Base-by-base conservation (phyloP, 2,113 vertebrate genomes). In the Anoplopoma fimbria region DNA sequence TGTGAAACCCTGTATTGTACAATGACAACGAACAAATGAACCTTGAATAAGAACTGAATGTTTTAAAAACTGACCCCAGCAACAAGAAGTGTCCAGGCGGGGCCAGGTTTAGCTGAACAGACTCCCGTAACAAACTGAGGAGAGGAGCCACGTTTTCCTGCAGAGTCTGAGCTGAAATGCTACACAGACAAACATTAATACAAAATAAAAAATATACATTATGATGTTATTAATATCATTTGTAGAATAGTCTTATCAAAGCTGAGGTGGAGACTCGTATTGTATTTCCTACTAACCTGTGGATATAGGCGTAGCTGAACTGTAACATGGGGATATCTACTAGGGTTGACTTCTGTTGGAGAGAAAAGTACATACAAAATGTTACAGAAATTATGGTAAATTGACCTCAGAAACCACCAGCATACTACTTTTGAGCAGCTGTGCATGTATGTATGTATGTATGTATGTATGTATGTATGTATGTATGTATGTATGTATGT, bases 21-120 rank as follows among this genome's bases (percentile, higher is more conserved):
- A 34, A 33, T 15, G 23, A 9, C 36, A 27, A 1, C 40, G 5
- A 15, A 25, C n/a, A 0, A 27, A 65, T 61, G 15, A 63, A 63
- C 33, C 14, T 6, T 13, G 25, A 75, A 29, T 14, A 45, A 57
- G 23, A 27, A 62, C 9, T 67, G 27, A 65, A 84, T 31, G 14
- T 58, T 9, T 67, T 65, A n/a, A 73, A 69, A 64, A 92, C 93
- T 90, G 90, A 99, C 98, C 98, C 98, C 88, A 99, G 95, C 36
- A 99, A 96, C 70, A 99, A 88, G 80, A 99, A 99, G 81, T 97
- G 94, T 1, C 98, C 98, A 9, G 98, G 98, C 7, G 97, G 96
- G 25, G 97, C 96, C 51, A 99, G 93, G 83, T 97, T 98, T 82
- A 99, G 88, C 91, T 98, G 97, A 53, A 97, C 96, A 5, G 97